Conservation (phyloP, 2,113 vertebrate species). For the Eretmochelys imbricata region DNA sequence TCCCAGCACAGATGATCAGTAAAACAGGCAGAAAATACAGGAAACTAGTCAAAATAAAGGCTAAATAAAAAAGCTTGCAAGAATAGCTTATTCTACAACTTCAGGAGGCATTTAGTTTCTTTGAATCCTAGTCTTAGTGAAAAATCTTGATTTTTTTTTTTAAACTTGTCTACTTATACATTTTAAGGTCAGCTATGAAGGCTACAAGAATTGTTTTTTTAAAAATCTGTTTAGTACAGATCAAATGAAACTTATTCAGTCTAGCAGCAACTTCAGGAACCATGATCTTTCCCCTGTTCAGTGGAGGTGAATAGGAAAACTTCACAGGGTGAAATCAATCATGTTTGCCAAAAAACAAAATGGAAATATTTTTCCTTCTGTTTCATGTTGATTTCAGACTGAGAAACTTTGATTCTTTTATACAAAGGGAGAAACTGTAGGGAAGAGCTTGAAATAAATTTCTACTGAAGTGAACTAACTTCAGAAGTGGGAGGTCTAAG, state of each 20-base stretch:
- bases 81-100: fast-evolving
- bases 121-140: not conserved
- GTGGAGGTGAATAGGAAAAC: not conserved
- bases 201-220: not conserved
- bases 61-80: not conserved
- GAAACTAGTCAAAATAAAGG: not conserved
- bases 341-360: not conserved
- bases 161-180: not conserved
- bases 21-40: not conserved
- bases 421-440: not conserved
- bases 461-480: not conserved
- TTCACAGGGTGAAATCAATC: not conserved
- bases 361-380: not conserved
- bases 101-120: not conserved
- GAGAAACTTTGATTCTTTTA: not conserved
- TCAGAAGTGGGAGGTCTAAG: not conserved
- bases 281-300: not conserved
- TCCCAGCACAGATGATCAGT: not conserved
- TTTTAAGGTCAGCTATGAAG: not conserved
- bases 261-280: not conserved
- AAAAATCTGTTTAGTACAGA: not conserved
- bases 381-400: not conserved
- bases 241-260: not conserved
- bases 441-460: not conserved
- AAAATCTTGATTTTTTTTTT: not conserved